Conservation (phyloP, 2,888 invertebrate genomes). For the Ferdinandea cuprea region DNA sequence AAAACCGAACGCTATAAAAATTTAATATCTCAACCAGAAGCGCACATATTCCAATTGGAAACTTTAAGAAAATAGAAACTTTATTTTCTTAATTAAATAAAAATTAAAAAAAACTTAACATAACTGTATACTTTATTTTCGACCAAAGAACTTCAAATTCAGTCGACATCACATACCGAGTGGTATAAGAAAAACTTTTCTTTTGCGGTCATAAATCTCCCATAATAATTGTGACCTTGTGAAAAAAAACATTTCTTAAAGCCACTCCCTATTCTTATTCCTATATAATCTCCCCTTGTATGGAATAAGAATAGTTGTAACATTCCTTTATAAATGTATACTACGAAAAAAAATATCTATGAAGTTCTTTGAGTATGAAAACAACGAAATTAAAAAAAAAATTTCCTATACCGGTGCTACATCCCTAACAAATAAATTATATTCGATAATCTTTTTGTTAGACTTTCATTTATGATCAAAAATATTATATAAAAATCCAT, state of each 20-base stretch:
- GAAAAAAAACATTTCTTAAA: neutral
- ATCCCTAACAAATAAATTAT: conserved; percentile 76
- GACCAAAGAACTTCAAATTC: conserved; percentile 8
- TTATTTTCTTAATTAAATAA: neutral
- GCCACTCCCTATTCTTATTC: conserved; percentile 12
- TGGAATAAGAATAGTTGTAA: conserved; percentile 1
- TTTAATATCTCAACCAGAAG: conserved; percentile 16
- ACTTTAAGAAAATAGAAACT: conserved; percentile 22
- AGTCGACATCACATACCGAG: neutral
- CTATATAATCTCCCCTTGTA: conserved; percentile 50
- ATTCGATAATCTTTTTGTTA: conserved; percentile 50
- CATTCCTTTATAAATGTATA: neutral
- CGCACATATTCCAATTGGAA: conserved; percentile 46
- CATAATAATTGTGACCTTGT: neutral
- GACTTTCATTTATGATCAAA: conserved; percentile 40
- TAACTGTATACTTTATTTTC: neutral
- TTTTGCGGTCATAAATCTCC: conserved; percentile 29
- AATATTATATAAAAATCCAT: conserved; percentile 55
- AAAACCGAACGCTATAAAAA: neutral
- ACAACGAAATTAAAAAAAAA: conserved; percentile 8
- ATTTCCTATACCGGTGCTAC: conserved; percentile 82
- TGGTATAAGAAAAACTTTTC: neutral
- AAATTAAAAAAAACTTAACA: neutral
- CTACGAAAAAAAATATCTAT: neutral
- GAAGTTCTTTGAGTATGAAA: conserved; percentile 7